phyloP scores from a whole-genome alignment of 1,140 invertebrate genomes.

The Aphelenchoides fujianensis region DNA sequence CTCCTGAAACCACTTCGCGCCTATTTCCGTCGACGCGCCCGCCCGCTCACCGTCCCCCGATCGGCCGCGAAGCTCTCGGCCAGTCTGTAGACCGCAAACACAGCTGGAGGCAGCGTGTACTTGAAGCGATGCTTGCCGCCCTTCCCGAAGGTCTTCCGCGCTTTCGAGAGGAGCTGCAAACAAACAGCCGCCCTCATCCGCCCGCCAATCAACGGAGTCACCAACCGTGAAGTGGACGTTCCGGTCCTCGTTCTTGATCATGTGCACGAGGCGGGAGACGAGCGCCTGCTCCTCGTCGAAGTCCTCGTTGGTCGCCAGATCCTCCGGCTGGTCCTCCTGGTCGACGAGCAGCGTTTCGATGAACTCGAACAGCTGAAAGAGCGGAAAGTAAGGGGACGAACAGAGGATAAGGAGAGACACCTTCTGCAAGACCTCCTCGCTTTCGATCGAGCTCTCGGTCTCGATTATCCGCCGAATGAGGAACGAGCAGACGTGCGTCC shows the following conservation, averaged over 20 bases:
- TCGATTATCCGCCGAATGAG: slow-evolving; percentile 83
- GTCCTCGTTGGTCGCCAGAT: slow-evolving; percentile 81
- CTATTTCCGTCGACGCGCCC: background rate
- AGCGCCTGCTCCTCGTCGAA: slow-evolving; percentile 93
- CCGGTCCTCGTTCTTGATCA: slow-evolving; percentile 76
- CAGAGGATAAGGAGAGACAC: slow-evolving; percentile 3
- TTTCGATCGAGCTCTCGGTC: slow-evolving; percentile 78
- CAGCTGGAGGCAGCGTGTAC: slow-evolving; percentile 88
- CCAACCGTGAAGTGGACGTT: slow-evolving; percentile 80
- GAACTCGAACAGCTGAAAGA: slow-evolving; percentile 73
- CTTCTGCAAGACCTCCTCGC: slow-evolving; percentile 73
- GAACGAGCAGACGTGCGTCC: slow-evolving; percentile 81
- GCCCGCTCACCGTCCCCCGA: background rate
- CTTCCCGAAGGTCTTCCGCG: slow-evolving; percentile 80
- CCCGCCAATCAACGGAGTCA: slow-evolving; percentile 4
- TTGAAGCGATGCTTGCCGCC: slow-evolving; percentile 83
- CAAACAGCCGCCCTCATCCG: slow-evolving; percentile 54
- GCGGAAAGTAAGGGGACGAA: slow-evolving; percentile 21
- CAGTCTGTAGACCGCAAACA: slow-evolving; percentile 68
- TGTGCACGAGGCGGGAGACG: slow-evolving; percentile 82
- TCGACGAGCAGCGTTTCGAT: slow-evolving; percentile 81
- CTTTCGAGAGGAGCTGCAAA: slow-evolving; percentile 68
- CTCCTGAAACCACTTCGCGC: slow-evolving; percentile 54
- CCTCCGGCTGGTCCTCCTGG: slow-evolving; percentile 71
- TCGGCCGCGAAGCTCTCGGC: background rate